Base-by-base conservation (phyloP, 1,140 invertebrate genomes). In the Sarcophaga peregrina region DNA sequence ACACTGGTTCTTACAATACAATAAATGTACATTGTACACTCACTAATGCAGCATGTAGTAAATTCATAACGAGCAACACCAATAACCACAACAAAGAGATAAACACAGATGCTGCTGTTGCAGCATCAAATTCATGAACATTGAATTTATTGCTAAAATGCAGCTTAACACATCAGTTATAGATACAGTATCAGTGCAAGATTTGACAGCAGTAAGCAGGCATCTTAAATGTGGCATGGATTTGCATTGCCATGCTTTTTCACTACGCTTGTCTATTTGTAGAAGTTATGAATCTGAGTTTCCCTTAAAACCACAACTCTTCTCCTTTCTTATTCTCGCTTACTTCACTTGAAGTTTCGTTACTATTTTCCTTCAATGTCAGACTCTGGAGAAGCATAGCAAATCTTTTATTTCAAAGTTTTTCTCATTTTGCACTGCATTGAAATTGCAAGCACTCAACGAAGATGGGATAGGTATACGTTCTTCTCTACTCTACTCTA, bases 171-270 rank as follows among this genome's bases (percentile, higher is more conserved):
- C 75, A 78, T 78, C 75, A 78, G 75, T 52, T 78, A 78, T 78
- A 78, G 75, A 78, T 78, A 78, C 75, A 78, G 75, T 78, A 78
- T 78, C 75, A 78, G 75, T 78, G 17, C 75, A 78, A 78, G 75
- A n/a, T 78, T 78, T 78, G 75, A 78, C 75, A 78, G 75, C 75
- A 25, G 47, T 78, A 78, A 78, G 75, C 75, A 78, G 75, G 47
- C 75, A 52, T 52, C 75, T 78, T 52, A 78, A 78, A 78, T 78
- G 75, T 78, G 75, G 75, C 75, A 37, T 37, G 4, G 25, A 37
- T 68, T 78, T 48, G 47, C 46, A 75, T 17, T 47, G 45, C 73
- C 10, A 75, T 75, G 75, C 75, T 50, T 78, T 50, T 78, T 78
- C 75, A 78, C 75, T 50, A 78, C 75, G 75, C 47, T 78, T 78